Conservation (phyloP, 2,113 vertebrate genomes). For the Sebastes schlegelii region DNA sequence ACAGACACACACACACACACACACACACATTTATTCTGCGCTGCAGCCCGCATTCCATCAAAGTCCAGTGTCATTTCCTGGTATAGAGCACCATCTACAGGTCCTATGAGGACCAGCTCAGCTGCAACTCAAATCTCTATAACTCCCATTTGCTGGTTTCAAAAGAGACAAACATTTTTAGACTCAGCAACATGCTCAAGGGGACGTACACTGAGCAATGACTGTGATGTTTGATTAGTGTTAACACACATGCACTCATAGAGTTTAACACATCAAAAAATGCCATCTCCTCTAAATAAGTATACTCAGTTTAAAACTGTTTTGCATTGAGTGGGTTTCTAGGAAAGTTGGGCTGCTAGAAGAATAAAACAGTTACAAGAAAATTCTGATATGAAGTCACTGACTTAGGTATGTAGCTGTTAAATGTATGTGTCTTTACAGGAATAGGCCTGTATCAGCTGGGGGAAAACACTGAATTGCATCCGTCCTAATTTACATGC, state of each 20-base stretch:
- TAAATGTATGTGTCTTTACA: neutral
- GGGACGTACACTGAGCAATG: slow-evolving; percentile 6
- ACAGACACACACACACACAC: slow-evolving; percentile 32
- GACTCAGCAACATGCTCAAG: slow-evolving; percentile 3
- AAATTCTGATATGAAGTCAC: neutral
- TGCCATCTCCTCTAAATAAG: neutral
- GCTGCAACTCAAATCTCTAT: slow-evolving; percentile 2
- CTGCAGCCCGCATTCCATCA: slow-evolving; percentile 53
- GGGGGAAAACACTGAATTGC: neutral
- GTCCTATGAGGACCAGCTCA: neutral
- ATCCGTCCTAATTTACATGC: neutral
- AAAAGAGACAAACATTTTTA: slow-evolving; percentile 19
- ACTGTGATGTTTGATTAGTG: slow-evolving; percentile 5
- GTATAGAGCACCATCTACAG: slow-evolving; percentile 78
- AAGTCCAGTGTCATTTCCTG: slow-evolving; percentile 61
- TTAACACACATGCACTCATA: neutral
- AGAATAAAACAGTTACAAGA: slow-evolving; percentile 11
- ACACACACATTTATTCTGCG: slow-evolving; percentile 43
- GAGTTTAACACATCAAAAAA: neutral
- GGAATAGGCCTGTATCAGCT: neutral
- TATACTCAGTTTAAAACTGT: neutral
- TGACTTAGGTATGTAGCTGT: neutral
- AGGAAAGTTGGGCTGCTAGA: neutral
- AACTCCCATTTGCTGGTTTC: neutral
- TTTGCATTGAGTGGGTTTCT: neutral